phyloP scores from a whole-genome alignment of 1,140 invertebrate genomes.

The Dryas iulia region DNA sequence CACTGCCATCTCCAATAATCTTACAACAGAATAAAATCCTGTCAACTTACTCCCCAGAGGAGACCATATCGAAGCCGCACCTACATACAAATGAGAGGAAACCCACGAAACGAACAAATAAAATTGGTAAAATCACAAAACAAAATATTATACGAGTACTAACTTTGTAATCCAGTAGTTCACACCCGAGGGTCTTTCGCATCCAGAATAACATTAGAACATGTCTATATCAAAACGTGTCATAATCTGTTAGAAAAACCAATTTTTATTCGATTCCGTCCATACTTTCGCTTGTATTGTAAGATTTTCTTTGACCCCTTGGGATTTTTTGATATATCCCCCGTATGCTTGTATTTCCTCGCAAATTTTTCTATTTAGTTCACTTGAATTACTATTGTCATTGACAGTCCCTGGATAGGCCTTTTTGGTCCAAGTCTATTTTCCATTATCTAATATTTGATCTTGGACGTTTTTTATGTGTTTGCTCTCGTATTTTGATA shows the following conservation, averaged over 20 bases:
- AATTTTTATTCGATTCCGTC: neutral
- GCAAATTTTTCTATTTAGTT: neutral
- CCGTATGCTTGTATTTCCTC: too few species aligned
- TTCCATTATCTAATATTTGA: constrained; percentile 2
- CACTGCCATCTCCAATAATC: too few species aligned
- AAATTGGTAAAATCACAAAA: neutral
- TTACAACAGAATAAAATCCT: neutral
- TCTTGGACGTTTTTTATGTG: neutral
- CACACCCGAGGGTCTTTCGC: neutral
- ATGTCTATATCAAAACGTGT: neutral
- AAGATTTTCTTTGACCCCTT: neutral
- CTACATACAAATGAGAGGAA: neutral
- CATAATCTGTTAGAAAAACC: neutral
- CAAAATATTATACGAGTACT: neutral
- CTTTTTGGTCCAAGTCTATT: neutral
- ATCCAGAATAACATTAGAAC: neutral
- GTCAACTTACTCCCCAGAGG: neutral
- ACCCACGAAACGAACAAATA: neutral
- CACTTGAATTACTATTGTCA: neutral
- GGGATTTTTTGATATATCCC: too few species aligned
- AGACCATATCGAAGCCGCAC: neutral
- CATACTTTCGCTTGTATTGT: neutral
- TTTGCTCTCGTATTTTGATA: neutral
- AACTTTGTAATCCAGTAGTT: neutral
- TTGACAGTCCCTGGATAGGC: neutral